Evolutionary conservation across 2,113 vertebrate species (phyloP).

Genomic region (Ellobius talpinus): DNA sequence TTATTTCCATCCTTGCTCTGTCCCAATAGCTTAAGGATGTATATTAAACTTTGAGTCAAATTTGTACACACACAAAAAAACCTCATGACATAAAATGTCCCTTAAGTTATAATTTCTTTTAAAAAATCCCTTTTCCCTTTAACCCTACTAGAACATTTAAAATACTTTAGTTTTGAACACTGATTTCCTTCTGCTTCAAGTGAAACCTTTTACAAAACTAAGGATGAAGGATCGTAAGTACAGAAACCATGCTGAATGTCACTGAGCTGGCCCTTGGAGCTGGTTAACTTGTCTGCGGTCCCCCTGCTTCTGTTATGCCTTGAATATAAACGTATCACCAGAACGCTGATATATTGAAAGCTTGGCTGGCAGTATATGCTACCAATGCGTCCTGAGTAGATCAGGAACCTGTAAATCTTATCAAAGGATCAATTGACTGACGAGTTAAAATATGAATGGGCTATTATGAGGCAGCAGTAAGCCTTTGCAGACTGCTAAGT

Average conservation of each 20-base stretch:
- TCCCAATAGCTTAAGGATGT: not conserved
- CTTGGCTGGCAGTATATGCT: not conserved
- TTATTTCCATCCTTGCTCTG: not conserved
- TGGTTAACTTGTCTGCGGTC: not conserved
- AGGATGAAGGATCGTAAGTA: not conserved
- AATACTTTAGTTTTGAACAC: not conserved
- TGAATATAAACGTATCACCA: not conserved
- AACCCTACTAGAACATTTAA: not conserved
- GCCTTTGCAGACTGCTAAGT: not conserved
- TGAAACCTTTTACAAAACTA: conserved; percentile 21
- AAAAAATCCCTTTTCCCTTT: not conserved
- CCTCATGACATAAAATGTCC: not conserved
- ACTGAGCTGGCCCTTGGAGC: not conserved
- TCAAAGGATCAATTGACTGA: not conserved
- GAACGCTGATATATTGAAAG: not conserved
- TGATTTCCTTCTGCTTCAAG: not conserved
- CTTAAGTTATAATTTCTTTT: not conserved
- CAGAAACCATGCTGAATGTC: not conserved
- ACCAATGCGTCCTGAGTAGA: not conserved
- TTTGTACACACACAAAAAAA: not conserved
- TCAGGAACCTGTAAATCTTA: not conserved
- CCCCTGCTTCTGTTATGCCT: not conserved
- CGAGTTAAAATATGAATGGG: not conserved
- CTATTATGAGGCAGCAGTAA: not conserved
- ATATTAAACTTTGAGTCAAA: not conserved